Conservation (phyloP, 2,888 invertebrate species). For the Netelia inedita region DNA sequence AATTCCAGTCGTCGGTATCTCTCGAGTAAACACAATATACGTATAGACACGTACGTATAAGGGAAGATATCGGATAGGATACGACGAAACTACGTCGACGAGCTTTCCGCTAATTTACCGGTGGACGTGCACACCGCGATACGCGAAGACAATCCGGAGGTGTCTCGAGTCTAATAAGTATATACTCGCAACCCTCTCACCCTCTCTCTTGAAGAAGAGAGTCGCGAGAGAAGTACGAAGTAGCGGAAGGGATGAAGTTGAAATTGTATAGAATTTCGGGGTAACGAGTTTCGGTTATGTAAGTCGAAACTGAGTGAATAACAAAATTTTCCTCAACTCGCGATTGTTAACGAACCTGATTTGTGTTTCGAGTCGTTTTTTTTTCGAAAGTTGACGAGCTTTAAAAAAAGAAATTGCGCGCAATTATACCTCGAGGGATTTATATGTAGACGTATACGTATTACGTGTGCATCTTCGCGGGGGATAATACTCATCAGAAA, state of each 20-base stretch:
- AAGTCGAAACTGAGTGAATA: too few species aligned
- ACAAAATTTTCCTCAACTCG: too few species aligned
- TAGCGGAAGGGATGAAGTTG: neutral
- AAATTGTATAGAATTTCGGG: constrained; percentile 23
- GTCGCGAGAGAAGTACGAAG: constrained; percentile 10
- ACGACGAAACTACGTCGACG: constrained; percentile 17
- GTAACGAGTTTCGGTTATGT: constrained; percentile 1
- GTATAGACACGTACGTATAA: neutral
- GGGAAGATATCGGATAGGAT: neutral
- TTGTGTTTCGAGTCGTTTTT: too few species aligned
- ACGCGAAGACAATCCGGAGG: constrained; percentile 19
- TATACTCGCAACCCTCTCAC: constrained; percentile 1
- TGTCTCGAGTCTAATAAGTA: constrained; percentile 24
- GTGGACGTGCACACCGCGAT: neutral
- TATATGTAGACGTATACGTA: neutral
- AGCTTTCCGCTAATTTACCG: constrained; percentile 47
- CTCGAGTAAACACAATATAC: neutral
- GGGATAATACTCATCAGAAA: constrained; percentile 21
- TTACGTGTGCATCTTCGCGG: neutral
- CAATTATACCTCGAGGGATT: neutral
- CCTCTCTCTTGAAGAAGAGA: neutral
- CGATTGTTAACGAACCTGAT: too few species aligned
- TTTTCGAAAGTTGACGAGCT: too few species aligned
- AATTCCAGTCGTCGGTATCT: constrained; percentile 32
- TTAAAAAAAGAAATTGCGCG: too few species aligned